Evolutionary conservation across 1,140 invertebrate genomes (phyloP), one percentile per base, ranked within the genome.

Genomic region (Caenorhabditis tropicalis): DNA sequence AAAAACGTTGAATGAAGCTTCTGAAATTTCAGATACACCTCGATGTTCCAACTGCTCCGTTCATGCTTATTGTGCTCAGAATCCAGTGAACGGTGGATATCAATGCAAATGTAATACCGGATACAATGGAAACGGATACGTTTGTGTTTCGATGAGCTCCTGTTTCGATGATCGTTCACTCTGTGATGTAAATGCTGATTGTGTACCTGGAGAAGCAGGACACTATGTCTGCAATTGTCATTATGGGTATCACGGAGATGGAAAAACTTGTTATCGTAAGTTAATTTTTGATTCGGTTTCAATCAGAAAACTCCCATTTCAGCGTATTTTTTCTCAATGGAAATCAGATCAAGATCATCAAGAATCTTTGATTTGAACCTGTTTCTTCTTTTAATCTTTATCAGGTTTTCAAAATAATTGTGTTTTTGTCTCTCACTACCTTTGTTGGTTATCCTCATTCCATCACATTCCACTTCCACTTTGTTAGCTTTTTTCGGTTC

Each of bases 121-220:
- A 31, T 93, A 89, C 91, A 93, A 94, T 70, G 95, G 95, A 79
- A 95, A 96, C 90, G 96, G 86, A 51, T 93, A 93, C 74, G 91
- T 92, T 0, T 96, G 95, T 90, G 92, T 92, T 85, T 93, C 93
- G 74, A 92, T 93, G 91, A 93, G 93, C 6, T 89, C 86, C 48
- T 90, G 89, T 81, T 56, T 90, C 29, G 89, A 91, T 46, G 85
- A 91, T 48, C 65, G 83, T 65, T 58, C 81, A 10, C 49, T 91
- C 29, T 92, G 92, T 85, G 89, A 91, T 84, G 27, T 79, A 2
- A 89, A 92, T 86, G 91, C 92, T 2, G 87, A 91, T 33, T 92
- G 92, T 87, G 84, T 91, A 9, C 91, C 88, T 60, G 91, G 92
- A 85, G 85, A 83, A 19, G 58, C 58, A 16, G 91, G 84, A 5